Conservation (phyloP, 2,888 invertebrate genomes). For the Kryphioiulus occultus region DNA sequence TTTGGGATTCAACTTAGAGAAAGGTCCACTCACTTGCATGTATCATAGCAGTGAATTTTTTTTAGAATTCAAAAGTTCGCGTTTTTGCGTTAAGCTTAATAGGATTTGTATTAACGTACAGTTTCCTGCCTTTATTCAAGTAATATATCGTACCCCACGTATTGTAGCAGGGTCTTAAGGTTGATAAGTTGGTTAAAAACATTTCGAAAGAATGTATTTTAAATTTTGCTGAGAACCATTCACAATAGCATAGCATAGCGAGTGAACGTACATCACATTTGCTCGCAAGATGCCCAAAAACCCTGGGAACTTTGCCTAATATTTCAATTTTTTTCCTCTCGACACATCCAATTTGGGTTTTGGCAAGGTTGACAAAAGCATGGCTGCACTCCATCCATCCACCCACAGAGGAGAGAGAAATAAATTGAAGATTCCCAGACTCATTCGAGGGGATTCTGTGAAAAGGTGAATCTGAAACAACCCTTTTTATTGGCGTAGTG, state of each 20-base stretch:
- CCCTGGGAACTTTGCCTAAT: conserved; percentile 12
- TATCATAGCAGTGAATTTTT: not conserved
- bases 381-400: not conserved
- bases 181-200: no score
- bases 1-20: no score
- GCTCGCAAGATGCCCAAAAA: not conserved
- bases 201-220: not conserved
- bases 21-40: no score
- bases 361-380: conserved; percentile 31
- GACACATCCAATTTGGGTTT: not conserved
- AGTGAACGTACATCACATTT: not conserved
- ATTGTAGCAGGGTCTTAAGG: not conserved
- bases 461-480: not conserved
- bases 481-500: not conserved
- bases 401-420: not conserved
- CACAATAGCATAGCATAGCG: not conserved
- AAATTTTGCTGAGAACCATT: not conserved
- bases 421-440: conserved; percentile 12
- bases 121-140: no score
- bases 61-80: not conserved
- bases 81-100: no score
- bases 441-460: not conserved
- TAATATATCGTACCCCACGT: not conserved
- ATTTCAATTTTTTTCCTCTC: not conserved
- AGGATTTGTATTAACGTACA: no score